Conservation (phyloP, 2,113 vertebrate species). For the Podarcis muralis region DNA sequence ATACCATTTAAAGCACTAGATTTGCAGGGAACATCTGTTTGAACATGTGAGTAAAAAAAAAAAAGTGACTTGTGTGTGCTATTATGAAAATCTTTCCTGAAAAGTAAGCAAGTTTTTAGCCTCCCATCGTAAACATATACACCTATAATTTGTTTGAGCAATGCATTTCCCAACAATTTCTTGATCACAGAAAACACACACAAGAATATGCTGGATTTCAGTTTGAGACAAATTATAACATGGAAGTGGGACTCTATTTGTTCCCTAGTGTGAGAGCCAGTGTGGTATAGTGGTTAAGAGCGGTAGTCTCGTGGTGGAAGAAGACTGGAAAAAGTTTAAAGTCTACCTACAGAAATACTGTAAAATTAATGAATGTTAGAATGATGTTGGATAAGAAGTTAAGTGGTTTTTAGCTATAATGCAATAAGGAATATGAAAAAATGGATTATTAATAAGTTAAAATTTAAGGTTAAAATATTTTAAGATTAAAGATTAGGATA, state of each 20-base stretch:
- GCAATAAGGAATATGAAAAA: too few species aligned
- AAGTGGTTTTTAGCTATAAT: too few species aligned
- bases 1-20: background rate
- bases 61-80: slow-evolving; percentile 7
- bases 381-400: too few species aligned
- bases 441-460: too few species aligned
- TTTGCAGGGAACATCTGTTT: background rate
- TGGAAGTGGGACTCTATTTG: background rate
- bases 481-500: too few species aligned
- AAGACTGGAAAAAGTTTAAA: too few species aligned
- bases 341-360: too few species aligned
- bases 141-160: background rate
- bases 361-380: too few species aligned
- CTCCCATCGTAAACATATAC: background rate
- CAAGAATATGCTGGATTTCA: background rate
- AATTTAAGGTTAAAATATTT: too few species aligned
- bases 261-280: too few species aligned
- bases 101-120: slow-evolving; percentile 6
- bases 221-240: background rate
- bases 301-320: too few species aligned
- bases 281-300: too few species aligned
- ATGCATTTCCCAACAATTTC: background rate
- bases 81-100: slow-evolving; percentile 9
- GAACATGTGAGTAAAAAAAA: slow-evolving; percentile 1
- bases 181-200: background rate